Evolutionary conservation across 1,140 invertebrate genomes (phyloP).

Genomic region (Pentalonia nigronervosa): DNA sequence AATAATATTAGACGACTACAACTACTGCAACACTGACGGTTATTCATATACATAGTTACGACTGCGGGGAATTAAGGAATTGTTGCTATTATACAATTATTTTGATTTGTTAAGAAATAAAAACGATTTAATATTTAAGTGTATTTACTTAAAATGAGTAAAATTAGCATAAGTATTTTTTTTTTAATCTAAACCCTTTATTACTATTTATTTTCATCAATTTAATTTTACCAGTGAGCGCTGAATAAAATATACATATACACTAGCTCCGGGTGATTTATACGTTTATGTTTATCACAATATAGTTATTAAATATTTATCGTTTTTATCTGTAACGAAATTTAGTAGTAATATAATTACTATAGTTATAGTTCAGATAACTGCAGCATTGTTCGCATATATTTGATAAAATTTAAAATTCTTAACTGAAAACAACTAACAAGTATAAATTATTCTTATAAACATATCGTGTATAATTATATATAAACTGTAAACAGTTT

Average conservation of each 20-base stretch:
- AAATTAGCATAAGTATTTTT: background rate
- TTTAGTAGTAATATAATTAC: background rate
- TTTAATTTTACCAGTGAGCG: background rate
- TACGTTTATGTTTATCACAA: background rate
- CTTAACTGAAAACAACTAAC: background rate
- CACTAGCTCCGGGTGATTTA: background rate
- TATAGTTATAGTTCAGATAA: background rate
- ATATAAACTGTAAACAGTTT: background rate
- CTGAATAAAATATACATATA: background rate
- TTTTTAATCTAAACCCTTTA: background rate
- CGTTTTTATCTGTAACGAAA: background rate
- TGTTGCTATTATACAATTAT: background rate
- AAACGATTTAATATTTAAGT: background rate
- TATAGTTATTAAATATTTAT: background rate
- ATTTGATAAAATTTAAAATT: background rate
- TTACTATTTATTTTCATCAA: background rate
- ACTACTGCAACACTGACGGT: background rate
- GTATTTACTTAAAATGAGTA: background rate
- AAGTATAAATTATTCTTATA: background rate
- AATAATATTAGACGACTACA: background rate
- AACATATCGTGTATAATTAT: background rate
- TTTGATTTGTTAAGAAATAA: conserved; percentile 1
- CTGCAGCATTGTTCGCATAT: background rate
- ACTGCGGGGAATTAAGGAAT: background rate
- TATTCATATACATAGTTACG: background rate